A percentile compares a stretch with the other conserved stretches of the same genome.
These are phyloP conservation scores for Eretmochelys imbricata DNA, from an alignment of 2,113 vertebrate genomes.

Conservation along the genomic window DNA sequence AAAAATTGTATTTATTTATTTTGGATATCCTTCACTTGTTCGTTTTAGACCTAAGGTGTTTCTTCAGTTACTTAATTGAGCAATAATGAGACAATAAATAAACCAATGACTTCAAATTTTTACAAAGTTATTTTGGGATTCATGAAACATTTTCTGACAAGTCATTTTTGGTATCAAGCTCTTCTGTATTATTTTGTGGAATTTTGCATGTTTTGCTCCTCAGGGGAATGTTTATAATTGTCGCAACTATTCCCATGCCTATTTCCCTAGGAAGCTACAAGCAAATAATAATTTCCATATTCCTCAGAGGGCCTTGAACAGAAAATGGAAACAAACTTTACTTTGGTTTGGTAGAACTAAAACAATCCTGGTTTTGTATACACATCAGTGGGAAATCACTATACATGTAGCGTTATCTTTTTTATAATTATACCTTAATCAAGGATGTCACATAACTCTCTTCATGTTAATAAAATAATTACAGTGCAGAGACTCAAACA, in stretches of 20 bases:
- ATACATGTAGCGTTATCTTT: neutral
- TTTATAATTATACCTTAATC: neutral
- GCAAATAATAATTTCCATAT: neutral
- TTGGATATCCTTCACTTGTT: neutral
- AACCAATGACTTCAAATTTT: neutral
- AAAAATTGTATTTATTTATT: neutral
- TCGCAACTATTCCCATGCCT: neutral
- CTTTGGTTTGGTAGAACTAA: neutral
- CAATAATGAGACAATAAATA: neutral
- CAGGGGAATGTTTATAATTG: neutral
- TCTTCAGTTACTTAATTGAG: too few relatives aligned
- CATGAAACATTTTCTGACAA: neutral
- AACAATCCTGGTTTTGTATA: neutral
- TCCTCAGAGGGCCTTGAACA: neutral
- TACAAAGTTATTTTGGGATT: neutral
- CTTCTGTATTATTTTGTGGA: neutral
- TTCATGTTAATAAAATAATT: accelerated
- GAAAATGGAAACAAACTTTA: neutral
- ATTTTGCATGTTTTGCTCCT: neutral
- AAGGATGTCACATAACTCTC: neutral
- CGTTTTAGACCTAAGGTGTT: too few relatives aligned
- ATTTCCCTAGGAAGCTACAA: neutral
- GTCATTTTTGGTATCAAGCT: neutral
- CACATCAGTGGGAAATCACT: neutral
- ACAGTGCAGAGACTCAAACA: neutral